Conservation (phyloP, 2,797 vertebrate genomes). For the Protosalanx chinensis region DNA sequence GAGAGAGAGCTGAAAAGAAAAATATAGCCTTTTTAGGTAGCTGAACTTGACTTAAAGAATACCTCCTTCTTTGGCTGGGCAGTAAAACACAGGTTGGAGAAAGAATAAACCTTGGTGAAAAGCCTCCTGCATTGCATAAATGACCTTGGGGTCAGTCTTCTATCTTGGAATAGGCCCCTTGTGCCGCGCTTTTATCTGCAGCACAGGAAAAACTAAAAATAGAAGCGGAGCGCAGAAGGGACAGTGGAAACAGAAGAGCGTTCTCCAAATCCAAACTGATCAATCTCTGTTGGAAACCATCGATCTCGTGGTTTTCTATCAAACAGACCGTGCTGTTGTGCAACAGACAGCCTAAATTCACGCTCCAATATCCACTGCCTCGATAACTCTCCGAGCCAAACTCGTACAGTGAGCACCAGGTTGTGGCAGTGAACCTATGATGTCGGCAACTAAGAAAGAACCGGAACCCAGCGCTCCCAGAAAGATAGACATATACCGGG, state of each 20-base stretch:
- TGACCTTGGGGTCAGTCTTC: slow-evolving; percentile 68
- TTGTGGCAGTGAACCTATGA: not conserved
- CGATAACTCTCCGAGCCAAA: not conserved
- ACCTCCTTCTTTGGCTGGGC: not conserved
- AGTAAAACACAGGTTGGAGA: not conserved
- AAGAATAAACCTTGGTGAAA: slow-evolving; percentile 29
- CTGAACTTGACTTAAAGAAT: not conserved
- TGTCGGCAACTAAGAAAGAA: not conserved
- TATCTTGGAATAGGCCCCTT: slow-evolving; percentile 67
- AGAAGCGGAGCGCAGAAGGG: slow-evolving; percentile 54
- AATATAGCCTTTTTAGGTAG: not conserved
- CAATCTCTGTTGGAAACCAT: slow-evolving; percentile 73
- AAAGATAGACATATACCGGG: not conserved
- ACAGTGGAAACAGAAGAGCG: slow-evolving; percentile 63
- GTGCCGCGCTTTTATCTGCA: slow-evolving; percentile 61
- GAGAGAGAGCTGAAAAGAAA: not conserved
- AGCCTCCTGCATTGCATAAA: slow-evolving; percentile 52
- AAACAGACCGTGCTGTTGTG: slow-evolving; percentile 55
- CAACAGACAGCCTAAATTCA: slow-evolving; percentile 42
- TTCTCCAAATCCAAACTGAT: slow-evolving; percentile 66
- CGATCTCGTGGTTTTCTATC: slow-evolving; percentile 61
- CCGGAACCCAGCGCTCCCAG: not conserved
- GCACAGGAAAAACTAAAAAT: slow-evolving; percentile 71
- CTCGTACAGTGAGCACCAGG: not conserved
- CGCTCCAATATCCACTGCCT: slow-evolving; percentile 22